These are phyloP conservation scores for Montipora foliosa DNA, from an alignment of 64 coral and sea anemone genomes.

Conservation along the genomic window DNA sequence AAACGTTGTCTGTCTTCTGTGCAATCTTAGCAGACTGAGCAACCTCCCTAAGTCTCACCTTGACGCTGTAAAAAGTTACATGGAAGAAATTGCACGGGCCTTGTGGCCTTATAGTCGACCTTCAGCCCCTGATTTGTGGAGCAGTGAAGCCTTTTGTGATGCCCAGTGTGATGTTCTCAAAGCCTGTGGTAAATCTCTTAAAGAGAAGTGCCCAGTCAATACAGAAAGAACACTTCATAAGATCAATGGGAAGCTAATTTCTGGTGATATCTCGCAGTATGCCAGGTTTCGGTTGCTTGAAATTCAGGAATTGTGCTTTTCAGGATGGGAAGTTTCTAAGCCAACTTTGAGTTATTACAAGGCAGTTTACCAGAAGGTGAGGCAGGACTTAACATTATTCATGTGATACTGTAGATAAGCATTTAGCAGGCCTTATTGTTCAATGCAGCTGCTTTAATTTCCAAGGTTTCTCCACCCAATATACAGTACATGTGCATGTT, in stretches of 20 bases:
- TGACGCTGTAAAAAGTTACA: slow-evolving; percentile 37
- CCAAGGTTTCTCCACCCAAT: no score
- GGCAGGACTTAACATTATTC: no score
- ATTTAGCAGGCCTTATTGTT: no score
- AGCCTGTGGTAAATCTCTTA: slow-evolving; percentile 40
- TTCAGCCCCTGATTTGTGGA: slow-evolving; percentile 32
- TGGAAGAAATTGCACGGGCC: slow-evolving; percentile 46
- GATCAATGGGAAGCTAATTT: slow-evolving; percentile 13
- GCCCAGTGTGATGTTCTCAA: slow-evolving; percentile 46
- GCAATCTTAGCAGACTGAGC: slow-evolving; percentile 18
- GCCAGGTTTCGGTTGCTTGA: slow-evolving; percentile 37
- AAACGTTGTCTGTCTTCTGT: slow-evolving; percentile 32
- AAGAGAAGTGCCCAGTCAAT: slow-evolving; percentile 32
- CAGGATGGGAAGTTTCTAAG: slow-evolving; percentile 8
- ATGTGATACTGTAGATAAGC: no score
- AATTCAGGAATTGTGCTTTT: slow-evolving; percentile 22
- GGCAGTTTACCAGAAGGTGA: slow-evolving; percentile 14
- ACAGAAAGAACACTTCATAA: slow-evolving; percentile 35
- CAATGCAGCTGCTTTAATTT: no score
- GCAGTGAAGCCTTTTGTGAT: slow-evolving; percentile 30
- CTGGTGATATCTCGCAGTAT: slow-evolving; percentile 26
- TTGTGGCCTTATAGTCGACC: slow-evolving; percentile 38
- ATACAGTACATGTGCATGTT: no score
- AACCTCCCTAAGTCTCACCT: not conserved
- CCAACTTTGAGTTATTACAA: slow-evolving; percentile 35